Percentiles rank a stretch among this genome's conserved stretches.
These are phyloP conservation scores for Pseudanteris insignis DNA, from an alignment of 2,888 invertebrate genomes.

Conservation along the genomic window DNA sequence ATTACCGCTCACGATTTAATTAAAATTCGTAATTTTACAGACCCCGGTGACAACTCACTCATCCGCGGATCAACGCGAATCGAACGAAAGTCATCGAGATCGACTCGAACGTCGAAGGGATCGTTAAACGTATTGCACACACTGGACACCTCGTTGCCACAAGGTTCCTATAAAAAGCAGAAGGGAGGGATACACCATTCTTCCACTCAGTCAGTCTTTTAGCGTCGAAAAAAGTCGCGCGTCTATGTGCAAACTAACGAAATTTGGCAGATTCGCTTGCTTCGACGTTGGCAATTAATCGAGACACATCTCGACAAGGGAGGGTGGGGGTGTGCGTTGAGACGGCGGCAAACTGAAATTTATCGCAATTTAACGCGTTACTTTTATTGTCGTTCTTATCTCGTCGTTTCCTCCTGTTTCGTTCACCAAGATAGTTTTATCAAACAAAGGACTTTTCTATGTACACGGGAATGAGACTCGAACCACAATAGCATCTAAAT, in stretches of 20 bases:
- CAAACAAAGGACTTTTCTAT: slow-evolving; percentile 14
- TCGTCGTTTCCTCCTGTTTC: not conserved
- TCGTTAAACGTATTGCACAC: slow-evolving; percentile 29
- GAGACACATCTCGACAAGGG: not conserved
- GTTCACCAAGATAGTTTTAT: no score
- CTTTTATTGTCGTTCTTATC: no score
- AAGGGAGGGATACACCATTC: not conserved
- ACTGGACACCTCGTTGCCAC: slow-evolving; percentile 19
- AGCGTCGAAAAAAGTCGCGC: slow-evolving; percentile 12
- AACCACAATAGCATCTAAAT: slow-evolving; percentile 25
- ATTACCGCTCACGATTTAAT: no score
- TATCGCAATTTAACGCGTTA: not conserved
- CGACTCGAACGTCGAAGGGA: slow-evolving; percentile 4
- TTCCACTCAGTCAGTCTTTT: slow-evolving; percentile 30
- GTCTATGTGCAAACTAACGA: slow-evolving; percentile 12
- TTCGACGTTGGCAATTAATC: slow-evolving; percentile 13
- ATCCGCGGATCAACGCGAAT: not conserved
- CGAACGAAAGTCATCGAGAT: slow-evolving; percentile 1
- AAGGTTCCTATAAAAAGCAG: slow-evolving; percentile 16
- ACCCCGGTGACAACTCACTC: slow-evolving; percentile 1
- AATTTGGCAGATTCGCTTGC: slow-evolving; percentile 19
- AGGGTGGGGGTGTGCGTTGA: slow-evolving; percentile 9
- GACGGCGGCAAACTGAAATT: slow-evolving; percentile 3
- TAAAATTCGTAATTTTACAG: slow-evolving; percentile 2
- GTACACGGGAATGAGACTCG: slow-evolving; percentile 28